These are phyloP conservation scores for Mesoclemmys tuberculata DNA, from an alignment of 2,113 vertebrate species.

Conservation along the genomic window DNA sequence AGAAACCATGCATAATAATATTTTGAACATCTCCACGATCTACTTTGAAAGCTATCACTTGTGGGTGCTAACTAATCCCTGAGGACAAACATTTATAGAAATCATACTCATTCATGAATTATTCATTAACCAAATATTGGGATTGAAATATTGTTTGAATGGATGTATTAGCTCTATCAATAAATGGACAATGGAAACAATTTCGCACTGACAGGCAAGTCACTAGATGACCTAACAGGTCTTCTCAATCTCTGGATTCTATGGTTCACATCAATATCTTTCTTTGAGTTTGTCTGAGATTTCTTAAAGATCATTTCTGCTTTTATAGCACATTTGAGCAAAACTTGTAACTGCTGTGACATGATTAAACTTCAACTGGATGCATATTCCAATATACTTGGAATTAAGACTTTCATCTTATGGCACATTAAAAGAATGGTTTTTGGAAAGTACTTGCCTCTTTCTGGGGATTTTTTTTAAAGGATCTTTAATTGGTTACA, in stretches of 20 bases:
- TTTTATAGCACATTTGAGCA: background rate
- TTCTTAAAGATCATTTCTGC: background rate
- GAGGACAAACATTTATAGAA: background rate
- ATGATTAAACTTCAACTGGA: background rate
- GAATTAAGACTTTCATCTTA: background rate
- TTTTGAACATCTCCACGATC: background rate
- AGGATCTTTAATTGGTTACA: background rate
- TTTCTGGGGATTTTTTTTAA: background rate
- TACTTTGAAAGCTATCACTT: background rate
- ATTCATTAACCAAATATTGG: background rate
- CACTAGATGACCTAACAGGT: background rate
- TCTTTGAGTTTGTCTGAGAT: background rate
- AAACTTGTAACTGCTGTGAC: background rate
- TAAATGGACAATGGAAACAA: background rate
- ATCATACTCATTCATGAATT: background rate
- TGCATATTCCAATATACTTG: background rate
- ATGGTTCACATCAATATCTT: background rate
- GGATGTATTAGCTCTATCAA: background rate
- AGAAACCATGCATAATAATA: background rate
- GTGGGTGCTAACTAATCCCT: background rate
- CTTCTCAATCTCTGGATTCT: background rate
- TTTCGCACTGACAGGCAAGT: background rate
- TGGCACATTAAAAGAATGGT: background rate
- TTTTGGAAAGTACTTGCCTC: background rate
- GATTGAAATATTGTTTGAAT: background rate